Base-by-base conservation (phyloP, 2,888 invertebrate species). In the Adineta ricciae region DNA sequence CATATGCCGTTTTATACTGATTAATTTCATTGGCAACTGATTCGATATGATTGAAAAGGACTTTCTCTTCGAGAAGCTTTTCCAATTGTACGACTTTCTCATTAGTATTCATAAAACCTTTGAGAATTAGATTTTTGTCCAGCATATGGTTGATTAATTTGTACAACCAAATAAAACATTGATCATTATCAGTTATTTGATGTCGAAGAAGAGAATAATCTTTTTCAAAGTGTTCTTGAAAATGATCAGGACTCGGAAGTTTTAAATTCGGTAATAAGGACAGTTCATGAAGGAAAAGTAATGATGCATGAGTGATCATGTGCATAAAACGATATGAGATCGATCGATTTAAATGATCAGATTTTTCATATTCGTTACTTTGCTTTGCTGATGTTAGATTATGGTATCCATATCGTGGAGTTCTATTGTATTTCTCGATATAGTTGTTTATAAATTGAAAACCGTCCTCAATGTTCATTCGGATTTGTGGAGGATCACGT, bases 161-260 rank as follows among this genome's bases (percentile, higher is more conserved):
- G n/a, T 78, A 78, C n/a, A 78, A 78, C 78, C 78, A 78, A 41
- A 78, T 41, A n/a, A 41, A 78, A 78, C 41, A 78, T n/a, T 78
- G 41, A 24, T 78, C 78, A n/a, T 9, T 38, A n/a, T 78, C 41
- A 14, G 11, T 41, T 38, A 24, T 16, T n/a, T 78, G 38, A 41
- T 78, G 38, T 11, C 11, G 16, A 5, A 78, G 11, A n/a, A 78
- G 38, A 24, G 36, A 9, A 41, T 41, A 41, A 78, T 78, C 78
- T 78, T 78, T 41, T 41, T 78, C 78, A 41, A 41, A 38, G n/a
- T 78, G 78, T 41, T 78, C 41, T 41, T 41, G 38, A 41, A 78
- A 78, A 78, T 78, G n/a, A 24, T 4, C 11, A 8, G 41, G 41
- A 78, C 24, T 78, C 2, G 19, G 4, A 3, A 41, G 2, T 9